A percentile compares a stretch with the other conserved stretches of the same genome.
These are phyloP conservation scores for Oedothorax gibbosus DNA, from an alignment of 1,140 invertebrate genomes.

Conservation along the genomic window DNA sequence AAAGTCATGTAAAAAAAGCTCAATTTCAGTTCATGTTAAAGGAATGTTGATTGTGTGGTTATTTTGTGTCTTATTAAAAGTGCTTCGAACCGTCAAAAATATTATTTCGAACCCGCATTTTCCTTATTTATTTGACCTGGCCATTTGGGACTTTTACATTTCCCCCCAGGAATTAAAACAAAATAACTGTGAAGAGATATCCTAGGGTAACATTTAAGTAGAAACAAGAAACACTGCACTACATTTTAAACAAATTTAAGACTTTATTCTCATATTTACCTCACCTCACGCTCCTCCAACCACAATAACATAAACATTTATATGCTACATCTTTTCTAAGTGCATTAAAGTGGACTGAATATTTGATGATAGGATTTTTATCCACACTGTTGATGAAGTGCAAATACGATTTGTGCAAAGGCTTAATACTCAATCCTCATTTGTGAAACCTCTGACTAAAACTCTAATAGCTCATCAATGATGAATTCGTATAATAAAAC, in stretches of 20 bases:
- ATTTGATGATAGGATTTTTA: conserved; percentile 39
- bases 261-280: background rate
- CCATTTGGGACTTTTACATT: too few species aligned
- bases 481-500: conserved; percentile 32
- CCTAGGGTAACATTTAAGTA: too few species aligned
- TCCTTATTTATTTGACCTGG: too few species aligned
- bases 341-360: conserved; percentile 35
- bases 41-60: too few species aligned
- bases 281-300: background rate
- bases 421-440: conserved; percentile 52
- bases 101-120: too few species aligned
- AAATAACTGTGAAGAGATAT: too few species aligned
- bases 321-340: conserved; percentile 6
- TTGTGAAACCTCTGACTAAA: conserved; percentile 40
- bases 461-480: conserved; percentile 55
- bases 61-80: too few species aligned
- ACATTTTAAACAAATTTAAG: background rate
- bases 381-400: background rate
- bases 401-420: conserved; percentile 25
- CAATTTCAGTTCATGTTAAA: too few species aligned
- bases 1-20: too few species aligned
- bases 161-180: too few species aligned
- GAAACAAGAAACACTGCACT: too few species aligned
- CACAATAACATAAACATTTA: background rate
- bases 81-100: too few species aligned